A percentile compares a stretch with the other conserved stretches of the same genome.
Evolutionary conservation across 2,113 vertebrate genomes (phyloP).

Genomic region (Pollachius pollachius): DNA sequence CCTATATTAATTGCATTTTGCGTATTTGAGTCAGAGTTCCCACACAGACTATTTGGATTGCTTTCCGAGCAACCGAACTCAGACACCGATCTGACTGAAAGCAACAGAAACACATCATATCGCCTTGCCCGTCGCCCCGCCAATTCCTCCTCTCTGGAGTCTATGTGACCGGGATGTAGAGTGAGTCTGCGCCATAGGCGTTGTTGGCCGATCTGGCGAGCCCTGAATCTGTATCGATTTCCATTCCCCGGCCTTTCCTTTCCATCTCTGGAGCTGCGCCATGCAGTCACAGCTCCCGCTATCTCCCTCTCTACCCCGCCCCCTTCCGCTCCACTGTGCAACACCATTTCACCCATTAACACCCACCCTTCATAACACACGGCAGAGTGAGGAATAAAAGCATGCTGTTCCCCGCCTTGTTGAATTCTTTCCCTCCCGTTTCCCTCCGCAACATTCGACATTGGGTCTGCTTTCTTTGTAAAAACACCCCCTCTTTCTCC

Average conservation of each 20-base stretch:
- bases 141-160: constrained; percentile 26
- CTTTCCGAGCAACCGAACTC: no score
- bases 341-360: constrained; percentile 64
- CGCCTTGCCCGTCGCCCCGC: constrained; percentile 35
- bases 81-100: no score
- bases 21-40: neutral
- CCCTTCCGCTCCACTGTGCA: constrained; percentile 46
- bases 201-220: constrained; percentile 75
- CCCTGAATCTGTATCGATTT: constrained; percentile 74
- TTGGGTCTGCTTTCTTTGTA: no score
- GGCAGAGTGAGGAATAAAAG: constrained; percentile 34
- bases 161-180: constrained; percentile 67
- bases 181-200: constrained; percentile 56
- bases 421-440: neutral
- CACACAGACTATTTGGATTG: no score
- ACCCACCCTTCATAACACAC: constrained; percentile 51
- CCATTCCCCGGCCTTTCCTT: constrained; percentile 66
- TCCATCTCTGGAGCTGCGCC: constrained; percentile 68
- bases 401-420: constrained; percentile 5
- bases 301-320: constrained; percentile 18
- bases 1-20: neutral
- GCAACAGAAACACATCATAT: neutral
- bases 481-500: no score
- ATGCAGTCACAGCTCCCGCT: constrained; percentile 38
- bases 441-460: neutral